phyloP scores from a whole-genome alignment of 1,140 invertebrate species.

The Drosophila jambulina region DNA sequence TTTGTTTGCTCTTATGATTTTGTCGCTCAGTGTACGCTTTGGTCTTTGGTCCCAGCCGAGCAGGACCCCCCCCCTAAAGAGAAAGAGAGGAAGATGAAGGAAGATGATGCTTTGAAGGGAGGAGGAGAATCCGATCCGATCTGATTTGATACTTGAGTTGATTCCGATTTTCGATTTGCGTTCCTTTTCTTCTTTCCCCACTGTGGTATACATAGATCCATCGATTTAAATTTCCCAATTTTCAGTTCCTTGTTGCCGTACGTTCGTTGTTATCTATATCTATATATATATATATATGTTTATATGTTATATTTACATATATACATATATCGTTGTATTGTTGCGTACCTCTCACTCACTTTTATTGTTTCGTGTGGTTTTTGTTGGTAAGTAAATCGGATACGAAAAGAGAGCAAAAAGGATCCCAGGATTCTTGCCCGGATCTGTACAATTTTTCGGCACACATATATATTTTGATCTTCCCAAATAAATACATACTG shows the following conservation, averaged over 20 bases:
- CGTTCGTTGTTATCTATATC: conserved; percentile 33
- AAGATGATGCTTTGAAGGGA: conserved; percentile 5
- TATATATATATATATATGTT: conserved; percentile 2
- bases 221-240: conserved; percentile 29
- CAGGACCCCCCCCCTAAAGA: background rate
- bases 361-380: conserved; percentile 69
- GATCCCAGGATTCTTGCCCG: conserved; percentile 38
- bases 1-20: conserved; percentile 54
- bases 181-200: conserved; percentile 30
- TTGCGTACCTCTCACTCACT: conserved; percentile 55
- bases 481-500: conserved; percentile 52
- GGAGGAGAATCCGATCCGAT: conserved; percentile 6
- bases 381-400: conserved; percentile 71
- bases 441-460: conserved; percentile 63
- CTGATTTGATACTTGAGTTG: conserved; percentile 29
- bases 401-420: conserved; percentile 4
- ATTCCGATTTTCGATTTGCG: conserved; percentile 11
- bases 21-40: conserved; percentile 48
- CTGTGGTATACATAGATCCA: conserved; percentile 11
- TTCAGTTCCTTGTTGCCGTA: conserved; percentile 48
- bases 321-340: conserved; percentile 43
- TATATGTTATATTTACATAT: conserved; percentile 4
- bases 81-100: conserved; percentile 16
- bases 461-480: conserved; percentile 58
- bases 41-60: conserved; percentile 29